Percentiles rank a stretch among this genome's conserved stretches.
These are phyloP conservation scores for Atta texana DNA, from an alignment of 1,140 invertebrate genomes.

Conservation along the genomic window DNA sequence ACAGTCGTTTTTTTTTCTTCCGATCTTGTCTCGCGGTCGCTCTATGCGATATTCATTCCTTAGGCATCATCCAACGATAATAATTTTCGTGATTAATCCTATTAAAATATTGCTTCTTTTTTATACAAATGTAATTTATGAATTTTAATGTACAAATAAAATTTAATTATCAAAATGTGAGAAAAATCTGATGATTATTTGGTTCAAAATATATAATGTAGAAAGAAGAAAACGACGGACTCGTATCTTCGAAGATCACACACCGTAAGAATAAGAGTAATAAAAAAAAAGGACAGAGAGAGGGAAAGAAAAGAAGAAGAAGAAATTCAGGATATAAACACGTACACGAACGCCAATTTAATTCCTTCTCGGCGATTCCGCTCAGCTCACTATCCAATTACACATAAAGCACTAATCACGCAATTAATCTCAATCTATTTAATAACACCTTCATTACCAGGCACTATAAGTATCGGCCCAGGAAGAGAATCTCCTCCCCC, in stretches of 20 bases:
- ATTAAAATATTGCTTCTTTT: neutral
- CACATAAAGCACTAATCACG: slow-evolving; percentile 82
- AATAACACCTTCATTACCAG: slow-evolving; percentile 85
- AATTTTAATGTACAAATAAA: neutral
- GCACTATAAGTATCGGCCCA: slow-evolving; percentile 72
- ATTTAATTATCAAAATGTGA: neutral
- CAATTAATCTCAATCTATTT: slow-evolving; percentile 85
- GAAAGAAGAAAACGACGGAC: neutral
- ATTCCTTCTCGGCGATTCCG: slow-evolving; percentile 71
- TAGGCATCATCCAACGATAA: neutral
- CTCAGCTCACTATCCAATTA: slow-evolving; percentile 80
- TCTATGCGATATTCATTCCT: slow-evolving; percentile 37
- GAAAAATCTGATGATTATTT: neutral
- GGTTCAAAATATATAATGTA: neutral
- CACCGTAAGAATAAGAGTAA: slow-evolving; percentile 38
- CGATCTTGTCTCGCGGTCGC: slow-evolving; percentile 64
- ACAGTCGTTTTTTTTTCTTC: slow-evolving; percentile 63
- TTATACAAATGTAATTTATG: neutral
- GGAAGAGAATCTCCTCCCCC: slow-evolving; percentile 72
- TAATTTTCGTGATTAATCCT: neutral
- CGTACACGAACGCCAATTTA: slow-evolving; percentile 76
- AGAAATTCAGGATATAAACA: slow-evolving; percentile 72
- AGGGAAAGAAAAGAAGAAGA: neutral
- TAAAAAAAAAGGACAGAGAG: slow-evolving; percentile 5
- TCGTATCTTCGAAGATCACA: neutral